Evolutionary conservation across 2,888 invertebrate genomes (phyloP), one percentile per base, ranked within the genome.

Genomic region (Nymphalis urticae): DNA sequence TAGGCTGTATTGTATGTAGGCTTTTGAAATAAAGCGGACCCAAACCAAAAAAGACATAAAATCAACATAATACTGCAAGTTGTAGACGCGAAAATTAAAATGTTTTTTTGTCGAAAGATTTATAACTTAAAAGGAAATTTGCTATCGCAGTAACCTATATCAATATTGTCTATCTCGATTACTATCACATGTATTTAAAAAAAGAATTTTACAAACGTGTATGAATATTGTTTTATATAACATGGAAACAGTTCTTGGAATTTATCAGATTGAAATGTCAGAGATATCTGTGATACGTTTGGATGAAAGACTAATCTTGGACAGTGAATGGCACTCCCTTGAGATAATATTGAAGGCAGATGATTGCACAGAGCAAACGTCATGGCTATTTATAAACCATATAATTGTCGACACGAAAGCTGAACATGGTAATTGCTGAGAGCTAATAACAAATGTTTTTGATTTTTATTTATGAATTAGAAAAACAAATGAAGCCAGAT

Each of bases 301-400:
- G 64, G 62, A 68, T 70, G 58, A 60, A 70, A 48, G 62, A 71
- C 66, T 59, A 48, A 68, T 62, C 67, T 68, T 60, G 42, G 58
- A 68, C 65, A 76, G 70, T 72, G 75, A 76, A 75, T 75, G 82
- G 77, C 82, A 77, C 82, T 75, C 83, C 84, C 82, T 79, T 75
- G 64, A 80, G 81, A 82, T 79, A 77, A 77, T 71, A 47, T 64
- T 80, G 77, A 79, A 75, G 78, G 77, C 76, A 77, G 78, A 76
- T 78, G 77, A 80, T 76, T 70, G 75, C 68, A 74, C 63, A 67
- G 27, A 47, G 60, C 69, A 58, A 60, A 62, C 67, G 72, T 75
- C 75, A 75, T 70, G 71, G 72, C 74, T 85, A 84, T 85, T 81
- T 82, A 82, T 82, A 83, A 69, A 75, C 73, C 75, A 76, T 74